phyloP scores from a whole-genome alignment of 30 jellyfish, hydroid and myxozoan species.

The Aurelia aurita region DNA sequence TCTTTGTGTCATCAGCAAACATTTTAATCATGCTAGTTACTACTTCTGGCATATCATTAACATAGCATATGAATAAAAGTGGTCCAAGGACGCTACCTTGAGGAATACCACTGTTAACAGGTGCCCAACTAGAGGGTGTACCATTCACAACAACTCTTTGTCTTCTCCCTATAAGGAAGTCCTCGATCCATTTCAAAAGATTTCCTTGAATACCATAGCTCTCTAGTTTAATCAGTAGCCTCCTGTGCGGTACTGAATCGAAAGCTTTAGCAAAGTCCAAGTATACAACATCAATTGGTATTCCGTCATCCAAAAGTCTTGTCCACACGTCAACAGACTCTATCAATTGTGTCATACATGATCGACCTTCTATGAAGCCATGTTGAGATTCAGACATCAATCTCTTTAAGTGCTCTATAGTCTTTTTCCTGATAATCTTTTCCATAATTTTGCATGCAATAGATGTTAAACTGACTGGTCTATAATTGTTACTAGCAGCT shows the following conservation, averaged over 20 bases:
- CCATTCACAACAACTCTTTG: no score
- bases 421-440: constrained; percentile 27
- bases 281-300: no score
- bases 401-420: constrained; percentile 14
- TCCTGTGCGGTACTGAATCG: constrained; percentile 42
- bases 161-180: no score
- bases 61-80: no score
- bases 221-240: constrained; percentile 25
- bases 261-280: constrained; percentile 46
- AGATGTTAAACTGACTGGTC: constrained; percentile 27
- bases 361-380: constrained; percentile 19
- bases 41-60: no score
- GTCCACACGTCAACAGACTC: no score
- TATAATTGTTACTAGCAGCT: constrained; percentile 1
- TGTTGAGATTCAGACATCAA: constrained; percentile 14
- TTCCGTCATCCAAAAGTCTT: no score
- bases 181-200: constrained; percentile 22
- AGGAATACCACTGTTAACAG: no score
- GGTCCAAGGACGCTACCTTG: no score
- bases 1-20: no score
- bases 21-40: no score
- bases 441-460: constrained; percentile 5
- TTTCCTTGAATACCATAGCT: constrained; percentile 40
- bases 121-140: no score
- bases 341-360: constrained; percentile 11